Base-by-base conservation (phyloP, 1,140 invertebrate species). In the Melanaphis sacchari region DNA sequence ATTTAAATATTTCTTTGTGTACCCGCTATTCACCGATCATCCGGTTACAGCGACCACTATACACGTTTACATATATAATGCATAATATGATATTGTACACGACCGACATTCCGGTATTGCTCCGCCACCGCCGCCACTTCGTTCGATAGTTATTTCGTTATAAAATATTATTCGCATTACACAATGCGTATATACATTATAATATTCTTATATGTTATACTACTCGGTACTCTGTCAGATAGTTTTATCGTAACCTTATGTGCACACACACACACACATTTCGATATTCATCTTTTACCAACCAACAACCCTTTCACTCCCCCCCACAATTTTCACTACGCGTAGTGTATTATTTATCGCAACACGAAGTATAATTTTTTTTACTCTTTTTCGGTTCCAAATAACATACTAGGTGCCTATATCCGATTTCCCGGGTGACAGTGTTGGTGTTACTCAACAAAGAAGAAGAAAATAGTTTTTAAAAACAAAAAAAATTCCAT, bases 1-100 rank as follows among this genome's bases (percentile, higher is more conserved):
- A 89, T 89, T 89, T 89, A 89, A 89, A 89, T 89, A 89, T 52
- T 89, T 89, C 88, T 38, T 54, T 54, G 87, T 89, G 88, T 54
- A 43, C 24, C 21, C 21, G 85, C 43, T 2, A 87, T 87, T 87
- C 43, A 88, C 43, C 85, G n/a, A 46, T 21, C 87, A 46, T 36
- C 46, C 87, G 87, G 87, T 52, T 52, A 89, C 46, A 11, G 41
- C 85, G 43, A 54, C n/a, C n/a, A 38, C 49, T n/a, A 87, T 22
- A 46, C 7, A 22, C 2, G 8, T 24, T 2, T 24, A 5, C 5
- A n/a, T 87, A 22, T 7, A 40, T 84, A 84, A 84, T 41, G 24
- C 24, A 84, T 26, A 84, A 84, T 84, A 84, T 84, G 40, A 84
- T 84, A 84, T 26, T 84, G 36, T 36, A 89, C 87, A 54, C 88